Evolutionary conservation across 2,797 vertebrate species (phyloP).

Genomic region (Antrozous pallidus): DNA sequence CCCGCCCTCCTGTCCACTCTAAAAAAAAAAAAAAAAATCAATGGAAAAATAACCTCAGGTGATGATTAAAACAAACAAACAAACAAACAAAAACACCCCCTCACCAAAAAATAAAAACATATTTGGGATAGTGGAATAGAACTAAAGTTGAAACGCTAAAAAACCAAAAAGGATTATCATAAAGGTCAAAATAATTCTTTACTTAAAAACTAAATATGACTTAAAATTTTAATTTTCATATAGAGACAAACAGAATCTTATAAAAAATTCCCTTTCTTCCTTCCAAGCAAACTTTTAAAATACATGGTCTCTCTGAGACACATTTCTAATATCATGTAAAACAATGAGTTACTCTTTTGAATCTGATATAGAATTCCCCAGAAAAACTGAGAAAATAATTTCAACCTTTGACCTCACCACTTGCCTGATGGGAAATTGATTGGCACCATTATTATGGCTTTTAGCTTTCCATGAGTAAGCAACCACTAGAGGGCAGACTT

Average conservation of each 20-base stretch:
- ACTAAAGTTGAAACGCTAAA: not conserved
- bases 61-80: too few relatives aligned
- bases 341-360: not conserved
- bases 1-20: too few relatives aligned
- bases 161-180: not conserved
- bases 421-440: conserved; percentile 71
- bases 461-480: not conserved
- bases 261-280: not conserved
- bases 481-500: conserved; percentile 76
- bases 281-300: conserved; percentile 37
- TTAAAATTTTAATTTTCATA: not conserved
- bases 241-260: not conserved
- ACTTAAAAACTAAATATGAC: not conserved
- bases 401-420: conserved; percentile 71
- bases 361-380: not conserved
- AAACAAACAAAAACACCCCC: too few relatives aligned
- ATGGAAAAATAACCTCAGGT: too few relatives aligned
- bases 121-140: not conserved
- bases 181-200: not conserved
- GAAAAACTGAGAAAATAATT: conserved; percentile 31
- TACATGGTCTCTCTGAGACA: not conserved
- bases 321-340: not conserved
- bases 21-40: too few relatives aligned
- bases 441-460: not conserved
- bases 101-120: not conserved